These are phyloP conservation scores for Conger conger DNA, from an alignment of 2,113 vertebrate species.

Conservation along the genomic window DNA sequence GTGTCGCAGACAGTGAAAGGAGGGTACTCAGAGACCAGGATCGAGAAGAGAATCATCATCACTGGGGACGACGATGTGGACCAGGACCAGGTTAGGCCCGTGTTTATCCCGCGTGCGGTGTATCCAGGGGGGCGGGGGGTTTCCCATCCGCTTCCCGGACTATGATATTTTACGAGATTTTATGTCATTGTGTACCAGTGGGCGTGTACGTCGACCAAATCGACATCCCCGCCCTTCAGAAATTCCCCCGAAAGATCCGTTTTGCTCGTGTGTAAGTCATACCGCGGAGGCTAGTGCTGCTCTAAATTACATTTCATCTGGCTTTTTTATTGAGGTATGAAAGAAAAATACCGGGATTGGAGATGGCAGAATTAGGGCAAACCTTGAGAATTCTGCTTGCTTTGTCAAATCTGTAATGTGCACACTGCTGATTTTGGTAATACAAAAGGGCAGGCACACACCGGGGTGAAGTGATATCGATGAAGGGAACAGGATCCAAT, in stretches of 20 bases:
- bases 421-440: background rate
- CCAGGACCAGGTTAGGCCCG: constrained; percentile 86
- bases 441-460: background rate
- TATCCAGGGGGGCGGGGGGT: background rate
- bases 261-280: no score
- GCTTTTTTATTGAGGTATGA: background rate
- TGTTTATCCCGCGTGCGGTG: background rate
- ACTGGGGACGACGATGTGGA: constrained; percentile 97
- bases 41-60: constrained; percentile 98
- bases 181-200: no score
- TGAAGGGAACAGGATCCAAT: background rate
- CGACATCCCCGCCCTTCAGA: no score
- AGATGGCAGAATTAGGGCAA: background rate
- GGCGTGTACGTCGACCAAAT: no score
- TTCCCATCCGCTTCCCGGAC: no score
- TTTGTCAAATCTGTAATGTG: constrained; percentile 5
- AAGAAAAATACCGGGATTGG: background rate
- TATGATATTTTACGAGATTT: no score
- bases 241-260: no score
- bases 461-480: background rate
- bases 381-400: background rate
- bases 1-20: constrained; percentile 92
- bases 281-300: no score
- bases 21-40: constrained; percentile 95
- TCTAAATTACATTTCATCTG: no score